phyloP scores from a whole-genome alignment of 2,797 vertebrate genomes.

The Neoniphon sammara region DNA sequence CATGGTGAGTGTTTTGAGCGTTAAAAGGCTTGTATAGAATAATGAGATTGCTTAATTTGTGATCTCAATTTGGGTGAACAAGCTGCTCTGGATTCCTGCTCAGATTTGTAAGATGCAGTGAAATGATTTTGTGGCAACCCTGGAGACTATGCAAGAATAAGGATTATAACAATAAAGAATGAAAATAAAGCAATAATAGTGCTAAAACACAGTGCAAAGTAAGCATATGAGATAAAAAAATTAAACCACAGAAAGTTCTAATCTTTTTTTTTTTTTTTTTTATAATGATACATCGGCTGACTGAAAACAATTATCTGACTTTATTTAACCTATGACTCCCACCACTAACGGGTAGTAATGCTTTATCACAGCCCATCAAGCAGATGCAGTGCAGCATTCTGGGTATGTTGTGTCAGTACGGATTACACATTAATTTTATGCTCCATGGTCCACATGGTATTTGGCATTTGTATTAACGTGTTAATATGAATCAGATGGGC shows the following conservation, averaged over 20 bases:
- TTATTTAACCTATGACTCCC: conserved; percentile 7
- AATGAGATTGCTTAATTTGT: too few relatives aligned
- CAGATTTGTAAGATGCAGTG: too few relatives aligned
- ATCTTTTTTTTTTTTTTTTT: background rate
- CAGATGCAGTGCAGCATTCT: background rate
- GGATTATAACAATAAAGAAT: too few relatives aligned
- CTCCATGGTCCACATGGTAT: background rate
- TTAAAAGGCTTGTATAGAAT: too few relatives aligned
- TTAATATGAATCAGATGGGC: background rate
- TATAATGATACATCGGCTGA: background rate
- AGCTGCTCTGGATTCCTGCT: too few relatives aligned
- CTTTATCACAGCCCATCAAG: background rate
- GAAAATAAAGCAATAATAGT: too few relatives aligned
- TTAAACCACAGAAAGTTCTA: background rate
- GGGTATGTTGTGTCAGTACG: background rate
- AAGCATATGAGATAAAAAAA: too few relatives aligned
- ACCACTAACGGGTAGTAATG: conserved; percentile 67
- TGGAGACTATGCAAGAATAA: too few relatives aligned
- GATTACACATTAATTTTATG: background rate
- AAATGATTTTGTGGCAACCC: too few relatives aligned
- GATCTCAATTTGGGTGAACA: too few relatives aligned
- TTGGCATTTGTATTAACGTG: conserved; percentile 17
- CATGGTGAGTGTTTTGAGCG: too few relatives aligned
- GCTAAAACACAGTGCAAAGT: too few relatives aligned
- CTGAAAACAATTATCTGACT: background rate